Conservation (phyloP, 2,113 vertebrate genomes). For the Triplophysa rosa region DNA sequence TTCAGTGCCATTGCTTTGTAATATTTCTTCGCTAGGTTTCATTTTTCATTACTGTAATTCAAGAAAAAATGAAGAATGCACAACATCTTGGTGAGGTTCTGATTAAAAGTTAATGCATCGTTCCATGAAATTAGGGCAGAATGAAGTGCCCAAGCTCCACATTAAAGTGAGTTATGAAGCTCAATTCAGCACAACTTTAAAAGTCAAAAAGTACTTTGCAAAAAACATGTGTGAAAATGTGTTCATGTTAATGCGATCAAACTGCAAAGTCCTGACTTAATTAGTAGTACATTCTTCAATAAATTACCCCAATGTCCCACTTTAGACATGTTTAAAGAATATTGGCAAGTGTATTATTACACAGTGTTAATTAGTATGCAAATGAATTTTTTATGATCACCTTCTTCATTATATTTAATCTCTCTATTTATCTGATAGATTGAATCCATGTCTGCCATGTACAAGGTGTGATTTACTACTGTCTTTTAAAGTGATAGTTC, state of each 20-base stretch:
- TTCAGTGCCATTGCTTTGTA: neutral
- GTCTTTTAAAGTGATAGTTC: slow-evolving; percentile 46
- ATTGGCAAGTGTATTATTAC: slow-evolving; percentile 49
- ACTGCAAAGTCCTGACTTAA: slow-evolving; percentile 28
- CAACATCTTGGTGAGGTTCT: slow-evolving; percentile 5
- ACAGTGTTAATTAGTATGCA: slow-evolving; percentile 77
- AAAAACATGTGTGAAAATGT: slow-evolving; percentile 17
- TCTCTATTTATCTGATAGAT: slow-evolving; percentile 72
- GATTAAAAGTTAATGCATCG: slow-evolving; percentile 46
- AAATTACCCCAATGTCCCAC: slow-evolving; percentile 43
- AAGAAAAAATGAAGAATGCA: neutral
- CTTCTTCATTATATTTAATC: slow-evolving; percentile 74
- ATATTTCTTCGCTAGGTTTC: neutral
- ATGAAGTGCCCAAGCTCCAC: slow-evolving; percentile 23
- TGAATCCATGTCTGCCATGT: slow-evolving; percentile 62
- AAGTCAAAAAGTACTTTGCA: slow-evolving; percentile 44
- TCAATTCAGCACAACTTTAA: slow-evolving; percentile 29
- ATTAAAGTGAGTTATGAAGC: slow-evolving; percentile 39
- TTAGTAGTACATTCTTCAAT: slow-evolving; percentile 40
- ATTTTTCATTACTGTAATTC: neutral
- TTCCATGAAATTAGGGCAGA: slow-evolving; percentile 29
- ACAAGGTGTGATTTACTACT: slow-evolving; percentile 65
- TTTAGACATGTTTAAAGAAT: slow-evolving; percentile 51
- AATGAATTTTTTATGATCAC: slow-evolving; percentile 75
- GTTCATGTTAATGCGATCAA: slow-evolving; percentile 29